These are phyloP conservation scores for Malurus alboscapulatus DNA, from an alignment of 2,113 vertebrate genomes.

Conservation along the genomic window DNA sequence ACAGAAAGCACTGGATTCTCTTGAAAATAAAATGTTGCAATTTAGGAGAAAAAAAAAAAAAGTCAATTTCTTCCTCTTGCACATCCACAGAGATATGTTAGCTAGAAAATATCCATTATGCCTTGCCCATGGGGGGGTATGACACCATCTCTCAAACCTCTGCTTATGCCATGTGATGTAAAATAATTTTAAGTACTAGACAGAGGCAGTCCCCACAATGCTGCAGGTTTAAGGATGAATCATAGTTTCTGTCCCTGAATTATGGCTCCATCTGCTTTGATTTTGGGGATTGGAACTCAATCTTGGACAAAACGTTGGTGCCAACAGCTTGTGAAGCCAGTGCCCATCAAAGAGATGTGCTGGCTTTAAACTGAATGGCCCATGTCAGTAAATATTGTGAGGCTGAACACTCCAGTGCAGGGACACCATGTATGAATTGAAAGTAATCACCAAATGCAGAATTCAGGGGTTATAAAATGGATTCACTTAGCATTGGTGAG, in stretches of 20 bases:
- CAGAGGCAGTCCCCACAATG: background rate
- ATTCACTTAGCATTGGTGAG: background rate
- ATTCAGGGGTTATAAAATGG: background rate
- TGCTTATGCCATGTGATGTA: background rate
- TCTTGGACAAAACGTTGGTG: background rate
- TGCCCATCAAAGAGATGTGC: background rate
- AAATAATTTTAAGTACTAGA: conserved; percentile 27
- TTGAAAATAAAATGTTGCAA: conserved; percentile 29
- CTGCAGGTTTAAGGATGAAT: conserved; percentile 30
- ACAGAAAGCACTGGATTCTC: background rate
- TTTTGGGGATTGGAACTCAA: background rate
- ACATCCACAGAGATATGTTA: background rate
- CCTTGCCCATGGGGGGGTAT: background rate
- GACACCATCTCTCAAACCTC: background rate
- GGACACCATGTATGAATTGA: background rate
- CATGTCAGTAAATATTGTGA: background rate
- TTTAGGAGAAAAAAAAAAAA: background rate
- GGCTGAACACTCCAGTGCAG: background rate
- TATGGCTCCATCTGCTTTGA: conserved; percentile 22
- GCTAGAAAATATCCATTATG: conserved; percentile 5
- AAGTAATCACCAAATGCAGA: background rate
- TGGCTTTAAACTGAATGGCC: background rate
- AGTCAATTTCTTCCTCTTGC: background rate
- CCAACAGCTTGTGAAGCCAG: background rate
- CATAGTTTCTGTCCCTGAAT: conserved; percentile 7